Evolutionary conservation across 2,888 invertebrate genomes (phyloP).

Genomic region (Maniola hyperantus): DNA sequence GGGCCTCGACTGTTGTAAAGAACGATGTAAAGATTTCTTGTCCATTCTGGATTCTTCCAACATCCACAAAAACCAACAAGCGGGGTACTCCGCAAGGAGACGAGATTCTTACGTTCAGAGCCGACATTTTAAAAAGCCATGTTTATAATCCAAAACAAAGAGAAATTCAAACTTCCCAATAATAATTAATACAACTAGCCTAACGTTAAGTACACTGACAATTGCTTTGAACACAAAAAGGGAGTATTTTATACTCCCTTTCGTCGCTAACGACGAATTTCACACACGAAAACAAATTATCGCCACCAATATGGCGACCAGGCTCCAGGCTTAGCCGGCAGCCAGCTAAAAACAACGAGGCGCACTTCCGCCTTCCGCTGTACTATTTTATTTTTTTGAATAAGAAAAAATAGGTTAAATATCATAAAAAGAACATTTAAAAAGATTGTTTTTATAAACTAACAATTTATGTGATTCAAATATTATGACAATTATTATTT

Average conservation of each 20-base stretch:
- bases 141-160: conserved; percentile 84
- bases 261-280: conserved; percentile 86
- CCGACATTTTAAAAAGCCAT: conserved; percentile 93
- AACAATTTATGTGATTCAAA: background rate
- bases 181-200: conserved; percentile 57
- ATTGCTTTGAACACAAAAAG: conserved; percentile 70
- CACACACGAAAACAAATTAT: conserved; percentile 67
- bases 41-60: conserved; percentile 87
- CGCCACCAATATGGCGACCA: conserved; percentile 89
- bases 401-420: background rate
- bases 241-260: conserved; percentile 85
- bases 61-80: conserved; percentile 79
- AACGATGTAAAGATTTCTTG: conserved; percentile 88
- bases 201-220: conserved; percentile 59
- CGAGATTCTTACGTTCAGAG: conserved; percentile 85
- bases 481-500: conserved; percentile 4
- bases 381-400: conserved; percentile 35
- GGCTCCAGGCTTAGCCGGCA: conserved; percentile 79
- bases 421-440: conserved; percentile 31
- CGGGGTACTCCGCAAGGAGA: conserved; percentile 88
- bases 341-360: conserved; percentile 61
- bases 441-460: conserved; percentile 26
- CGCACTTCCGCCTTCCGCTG: conserved; percentile 63
- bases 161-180: conserved; percentile 69
- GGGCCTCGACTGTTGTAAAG: conserved; percentile 87